Evolutionary conservation across 2,888 invertebrate genomes (phyloP).

Genomic region (Oxystoma pomonae): DNA sequence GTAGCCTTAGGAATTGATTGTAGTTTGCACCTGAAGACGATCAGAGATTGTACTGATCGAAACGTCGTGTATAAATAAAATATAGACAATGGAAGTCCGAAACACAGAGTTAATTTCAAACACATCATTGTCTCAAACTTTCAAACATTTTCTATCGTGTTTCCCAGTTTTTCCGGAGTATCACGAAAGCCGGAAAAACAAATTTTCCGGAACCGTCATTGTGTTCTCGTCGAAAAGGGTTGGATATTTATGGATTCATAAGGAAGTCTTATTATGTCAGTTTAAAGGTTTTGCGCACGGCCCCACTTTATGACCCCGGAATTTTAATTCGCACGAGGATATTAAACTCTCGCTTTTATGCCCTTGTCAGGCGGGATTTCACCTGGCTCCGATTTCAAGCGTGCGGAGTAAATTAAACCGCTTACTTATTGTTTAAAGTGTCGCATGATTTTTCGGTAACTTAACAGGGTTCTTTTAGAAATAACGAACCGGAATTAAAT

Average conservation of each 20-base stretch:
- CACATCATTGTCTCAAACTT: too few species aligned
- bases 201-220: conserved; percentile 1
- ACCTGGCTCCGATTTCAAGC: not conserved
- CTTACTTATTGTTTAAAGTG: too few species aligned
- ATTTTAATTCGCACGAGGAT: conserved; percentile 1
- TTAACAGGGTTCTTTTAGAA: too few species aligned
- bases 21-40: too few species aligned
- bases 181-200: not conserved
- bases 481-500: too few species aligned
- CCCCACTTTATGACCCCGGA: conserved; percentile 1
- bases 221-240: not conserved
- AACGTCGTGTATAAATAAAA: too few species aligned
- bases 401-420: not conserved
- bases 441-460: too few species aligned
- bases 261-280: conserved; percentile 5
- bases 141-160: too few species aligned
- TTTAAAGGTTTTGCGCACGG: not conserved
- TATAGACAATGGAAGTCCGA: too few species aligned
- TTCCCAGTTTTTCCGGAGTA: not conserved
- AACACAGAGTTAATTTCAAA: too few species aligned
- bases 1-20: too few species aligned
- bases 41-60: too few species aligned
- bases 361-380: not conserved
- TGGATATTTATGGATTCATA: conserved; percentile 3
- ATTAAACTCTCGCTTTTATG: not conserved